Base-by-base conservation (phyloP, 2,113 vertebrate genomes). In the Oplegnathus fasciatus region DNA sequence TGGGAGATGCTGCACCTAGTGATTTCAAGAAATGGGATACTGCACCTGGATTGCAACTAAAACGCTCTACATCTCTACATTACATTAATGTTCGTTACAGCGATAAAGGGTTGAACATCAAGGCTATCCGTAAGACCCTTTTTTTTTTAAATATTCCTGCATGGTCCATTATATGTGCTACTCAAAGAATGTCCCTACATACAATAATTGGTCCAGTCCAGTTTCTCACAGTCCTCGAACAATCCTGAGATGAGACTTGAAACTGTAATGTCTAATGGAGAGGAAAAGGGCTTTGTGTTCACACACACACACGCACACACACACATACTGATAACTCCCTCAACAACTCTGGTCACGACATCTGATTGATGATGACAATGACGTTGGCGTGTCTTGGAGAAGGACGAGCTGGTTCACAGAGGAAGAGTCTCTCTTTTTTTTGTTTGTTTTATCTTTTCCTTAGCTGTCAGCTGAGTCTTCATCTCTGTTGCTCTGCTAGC, bases 191-290 rank as follows among this genome's bases (percentile, higher is more conserved):
- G 90, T 80, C 86, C 81, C 70, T 81, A 82, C 87, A 78, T 67
- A 89, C 84, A 74, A 83, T 37, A 86, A 65, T 90, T 94, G 92
- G 91, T 91, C 91, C 84, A 66, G 79, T 91, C 86, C 88, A 86
- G 86, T 91, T 91, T 90, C 77, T 86, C 78, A 88, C 90, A 91
- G 86, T 92, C 88, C 80, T 90, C 32, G 24, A 88, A 89, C 88
- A 74, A 92, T 94, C 93, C 95, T 95, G 95, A 96, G 95, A 95
- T 94, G 92, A 94, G 91, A 88, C 88, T 86, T 90, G 89, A 91
- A 91, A 91, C 86, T 83, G 83, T 86, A 68, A 89, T 76, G 86
- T 92, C 78, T 83, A 87, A 77, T 72, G 85, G 61, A 86, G 78
- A 74, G 71, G 78, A 76, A 37, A 79, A 37, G 83, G 68, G 61